Evolutionary conservation across 2,113 vertebrate species (phyloP), one percentile per base, ranked within the genome.

Genomic region (Bos taurus): DNA sequence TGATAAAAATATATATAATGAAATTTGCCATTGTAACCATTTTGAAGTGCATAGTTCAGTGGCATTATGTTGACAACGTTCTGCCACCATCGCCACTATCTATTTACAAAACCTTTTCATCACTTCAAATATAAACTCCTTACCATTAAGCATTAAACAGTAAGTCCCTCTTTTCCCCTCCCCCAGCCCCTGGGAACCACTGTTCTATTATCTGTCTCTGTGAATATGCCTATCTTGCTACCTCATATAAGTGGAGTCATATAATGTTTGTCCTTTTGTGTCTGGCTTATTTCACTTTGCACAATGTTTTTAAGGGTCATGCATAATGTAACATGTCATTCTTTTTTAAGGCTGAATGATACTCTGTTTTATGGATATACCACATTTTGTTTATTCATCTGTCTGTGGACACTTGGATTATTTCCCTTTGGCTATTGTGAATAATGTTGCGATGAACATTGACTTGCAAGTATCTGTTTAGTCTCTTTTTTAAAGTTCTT

Each of bases 271-370:
- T 81, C 52, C 33, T 88, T 97, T 74, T 17, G 10, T 71, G 33
- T 74, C 43, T 93, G 90, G 3, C 82, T 95, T 95, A 82, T 89
- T 91, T 95, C 33, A 93, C 40, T 82, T 90, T 74, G 48, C 71
- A 74, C 25, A 71, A 0, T 88, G 7, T 80, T 93, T 95, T 96
- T 59, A 85, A 84, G n/a, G 82, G 36, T 88, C 23, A 60, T 10
- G 16, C 64, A 60, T 84, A 48, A 62, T 52, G 40, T 78, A 46
- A 90, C 8, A 25, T 60, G 59, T 80, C 50, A 77, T 84, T 84
- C n/a, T 13, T 57, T 56, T 84, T 84, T 54, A 83, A 54, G 80
- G 50, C 21, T 54, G 50, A 54, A 83, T 54, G 50, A 83, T 89
- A 86, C 25, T 94, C 40, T 15, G 64, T 40, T 83, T 17, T 74